A percentile compares a stretch with the other conserved stretches of the same genome.
Conservation (phyloP, 2,797 vertebrate genomes). For the Dendrocincla fuliginosa region DNA sequence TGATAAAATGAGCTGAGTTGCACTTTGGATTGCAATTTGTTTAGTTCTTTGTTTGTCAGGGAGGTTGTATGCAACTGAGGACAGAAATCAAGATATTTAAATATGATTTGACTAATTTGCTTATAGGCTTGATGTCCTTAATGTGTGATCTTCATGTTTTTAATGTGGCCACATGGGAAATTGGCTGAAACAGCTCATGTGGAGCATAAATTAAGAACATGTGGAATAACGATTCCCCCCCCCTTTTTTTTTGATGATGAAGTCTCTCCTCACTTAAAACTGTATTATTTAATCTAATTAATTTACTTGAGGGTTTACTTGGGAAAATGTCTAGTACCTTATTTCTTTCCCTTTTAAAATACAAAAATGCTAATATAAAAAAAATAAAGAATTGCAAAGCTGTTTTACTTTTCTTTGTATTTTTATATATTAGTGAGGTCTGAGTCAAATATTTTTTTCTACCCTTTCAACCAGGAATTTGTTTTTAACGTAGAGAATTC, state of each 20-base stretch:
- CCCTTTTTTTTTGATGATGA: not conserved
- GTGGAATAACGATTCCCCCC: not conserved
- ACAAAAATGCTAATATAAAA: not conserved
- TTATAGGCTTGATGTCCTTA: not conserved
- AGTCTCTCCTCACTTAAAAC: not conserved
- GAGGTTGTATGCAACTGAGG: not conserved
- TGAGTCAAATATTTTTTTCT: not conserved
- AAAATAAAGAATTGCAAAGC: not conserved
- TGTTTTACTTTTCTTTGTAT: not conserved
- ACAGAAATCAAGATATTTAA: not conserved
- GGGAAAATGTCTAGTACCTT: not conserved
- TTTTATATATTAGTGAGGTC: not conserved
- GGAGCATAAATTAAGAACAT: not conserved
- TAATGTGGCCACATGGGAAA: not conserved
- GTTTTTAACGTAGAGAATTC: not conserved
- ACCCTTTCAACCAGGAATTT: not conserved
- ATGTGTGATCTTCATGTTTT: not conserved
- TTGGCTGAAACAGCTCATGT: not conserved
- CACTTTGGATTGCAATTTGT: not conserved
- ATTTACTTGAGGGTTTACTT: not conserved
- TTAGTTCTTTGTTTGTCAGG: not conserved
- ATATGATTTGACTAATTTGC: not conserved
- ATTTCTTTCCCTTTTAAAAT: not conserved
- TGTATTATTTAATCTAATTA: not conserved
- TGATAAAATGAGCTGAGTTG: conserved; percentile 1